These are phyloP conservation scores for Hystrix cristata DNA, from an alignment of 2,113 vertebrate genomes.

Conservation along the genomic window DNA sequence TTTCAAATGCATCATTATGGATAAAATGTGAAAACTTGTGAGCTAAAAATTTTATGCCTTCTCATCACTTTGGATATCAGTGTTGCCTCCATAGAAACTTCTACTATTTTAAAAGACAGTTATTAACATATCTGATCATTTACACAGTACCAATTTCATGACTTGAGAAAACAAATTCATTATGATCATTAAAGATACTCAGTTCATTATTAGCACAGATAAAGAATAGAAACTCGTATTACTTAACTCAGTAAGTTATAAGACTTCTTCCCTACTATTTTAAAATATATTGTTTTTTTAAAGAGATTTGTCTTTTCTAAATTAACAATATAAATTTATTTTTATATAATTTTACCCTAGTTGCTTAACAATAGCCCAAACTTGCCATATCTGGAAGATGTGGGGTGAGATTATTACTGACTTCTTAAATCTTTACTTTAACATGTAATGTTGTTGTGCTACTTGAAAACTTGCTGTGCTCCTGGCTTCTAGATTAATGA, in stretches of 20 bases:
- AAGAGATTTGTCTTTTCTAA: background rate
- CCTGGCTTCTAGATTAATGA: background rate
- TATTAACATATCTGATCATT: background rate
- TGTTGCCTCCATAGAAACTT: background rate
- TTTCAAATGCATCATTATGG: slow-evolving; percentile 22
- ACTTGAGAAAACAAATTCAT: slow-evolving; percentile 25
- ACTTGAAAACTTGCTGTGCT: background rate
- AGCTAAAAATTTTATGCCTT: background rate
- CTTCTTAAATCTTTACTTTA: slow-evolving; percentile 2
- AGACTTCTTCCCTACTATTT: background rate
- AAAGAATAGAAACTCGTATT: background rate
- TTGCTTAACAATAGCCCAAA: background rate
- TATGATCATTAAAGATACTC: background rate
- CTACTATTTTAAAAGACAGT: background rate
- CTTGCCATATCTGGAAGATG: background rate
- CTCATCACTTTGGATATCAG: slow-evolving; percentile 35
- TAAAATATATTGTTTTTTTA: background rate
- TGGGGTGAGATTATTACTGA: slow-evolving; percentile 16
- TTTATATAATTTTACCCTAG: background rate
- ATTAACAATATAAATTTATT: background rate
- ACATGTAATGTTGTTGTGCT: background rate
- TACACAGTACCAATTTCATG: background rate
- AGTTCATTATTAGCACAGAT: slow-evolving; percentile 3
- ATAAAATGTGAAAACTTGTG: slow-evolving; percentile 13
- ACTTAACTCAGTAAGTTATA: background rate